Base-by-base conservation (phyloP, 1,140 invertebrate species). In the Bombus turneri region DNA sequence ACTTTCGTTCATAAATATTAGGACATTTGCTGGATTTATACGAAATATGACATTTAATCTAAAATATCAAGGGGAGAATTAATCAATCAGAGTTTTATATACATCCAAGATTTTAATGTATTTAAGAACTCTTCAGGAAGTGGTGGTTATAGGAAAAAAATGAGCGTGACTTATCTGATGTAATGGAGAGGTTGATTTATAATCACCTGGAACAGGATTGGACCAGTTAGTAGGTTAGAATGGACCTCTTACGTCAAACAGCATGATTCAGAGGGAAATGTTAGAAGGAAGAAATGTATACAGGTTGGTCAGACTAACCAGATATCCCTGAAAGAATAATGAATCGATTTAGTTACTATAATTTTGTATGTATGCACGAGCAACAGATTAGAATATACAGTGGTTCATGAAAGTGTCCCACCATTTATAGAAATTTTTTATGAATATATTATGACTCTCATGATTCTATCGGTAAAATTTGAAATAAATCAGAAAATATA, bases 181-280 rank as follows among this genome's bases (percentile, higher is more conserved):
- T 34, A 80, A 69, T 47, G 12, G 31, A 31, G 18, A 39, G 25
- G 3, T n/a, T 68, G 39, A 47, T 68, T 68, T 79, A 79, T 69
- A 15, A 9, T 31, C 31, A 22, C 25, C 8, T 80, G 78, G 31
- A 69, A 80, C 43, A n/a, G 43, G 64, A 79, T 47, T 47, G 31
- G 77, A 79, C 12, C 53, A 37, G 28, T 80, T 28, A n/a, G 18
- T 53, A 12, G 4, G n/a, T 74, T 74, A 28, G 75, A 73, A 8
- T 72, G 39, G 39, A n/a, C 34, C 62, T 64, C 9, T 77, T 77
- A 77, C 57, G 25, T 62, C 37, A 77, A 62, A 39, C 34, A 37
- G 1, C 43, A 66, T 79, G 76, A 79, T 66, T 79, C 76, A 79
- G 39, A 31, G 62, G 59, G 22, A 66, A 79, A 79, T 22, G 39